Evolutionary conservation across 2,113 vertebrate species (phyloP).

Genomic region (Cynocephalus volans): DNA sequence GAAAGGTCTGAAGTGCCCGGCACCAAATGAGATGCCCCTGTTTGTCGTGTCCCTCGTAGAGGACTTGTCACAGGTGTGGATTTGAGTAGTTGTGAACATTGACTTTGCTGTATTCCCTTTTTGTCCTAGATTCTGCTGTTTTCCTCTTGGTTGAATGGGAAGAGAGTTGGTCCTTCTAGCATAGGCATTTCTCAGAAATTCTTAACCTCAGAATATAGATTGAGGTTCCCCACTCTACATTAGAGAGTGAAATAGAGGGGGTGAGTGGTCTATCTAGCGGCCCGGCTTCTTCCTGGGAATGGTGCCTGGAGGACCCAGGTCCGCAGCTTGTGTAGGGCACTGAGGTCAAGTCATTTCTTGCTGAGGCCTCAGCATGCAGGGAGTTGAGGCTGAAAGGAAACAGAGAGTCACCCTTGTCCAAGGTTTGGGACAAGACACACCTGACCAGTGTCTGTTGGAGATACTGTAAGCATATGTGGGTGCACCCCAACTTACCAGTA

Average conservation of each 20-base stretch:
- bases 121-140: neutral
- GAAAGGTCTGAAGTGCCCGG: neutral
- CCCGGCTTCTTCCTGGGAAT: neutral
- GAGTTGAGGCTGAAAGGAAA: neutral
- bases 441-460: neutral
- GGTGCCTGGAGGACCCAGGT: neutral
- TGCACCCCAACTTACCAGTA: neutral
- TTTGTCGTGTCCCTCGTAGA: neutral
- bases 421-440: neutral
- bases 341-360: neutral
- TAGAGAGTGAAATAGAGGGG: neutral
- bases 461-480: too few species aligned
- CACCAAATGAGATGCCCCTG: neutral
- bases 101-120: neutral
- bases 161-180: neutral
- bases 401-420: fast-evolving
- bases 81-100: neutral
- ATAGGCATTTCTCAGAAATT: neutral
- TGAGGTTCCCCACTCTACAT: neutral
- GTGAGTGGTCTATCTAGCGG: neutral
- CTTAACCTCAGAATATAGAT: neutral
- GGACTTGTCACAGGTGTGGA: neutral
- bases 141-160: neutral
- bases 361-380: neutral
- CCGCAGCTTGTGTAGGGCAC: neutral